Conservation (phyloP, 2,888 invertebrate genomes). For the Syritta pipiens region DNA sequence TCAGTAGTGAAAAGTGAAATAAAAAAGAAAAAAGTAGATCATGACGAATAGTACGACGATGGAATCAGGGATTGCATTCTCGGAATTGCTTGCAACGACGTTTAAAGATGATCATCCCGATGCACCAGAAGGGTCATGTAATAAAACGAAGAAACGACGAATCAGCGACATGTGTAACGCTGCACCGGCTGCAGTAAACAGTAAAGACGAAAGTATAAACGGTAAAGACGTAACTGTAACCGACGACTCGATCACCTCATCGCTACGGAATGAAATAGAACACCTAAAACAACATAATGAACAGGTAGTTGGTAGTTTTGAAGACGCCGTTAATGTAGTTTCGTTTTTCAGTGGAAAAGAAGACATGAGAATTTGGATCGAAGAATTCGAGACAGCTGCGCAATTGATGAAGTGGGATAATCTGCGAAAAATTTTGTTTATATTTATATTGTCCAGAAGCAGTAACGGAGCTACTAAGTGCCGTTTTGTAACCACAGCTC, state of each 20-base stretch:
- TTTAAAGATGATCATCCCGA: background rate
- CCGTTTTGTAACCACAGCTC: too few relatives aligned
- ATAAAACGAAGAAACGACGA: background rate
- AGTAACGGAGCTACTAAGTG: too few relatives aligned
- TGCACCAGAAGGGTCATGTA: background rate
- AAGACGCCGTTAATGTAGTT: conserved; percentile 15
- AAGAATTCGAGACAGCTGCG: conserved; percentile 4
- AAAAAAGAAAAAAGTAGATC: background rate
- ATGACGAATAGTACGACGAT: background rate
- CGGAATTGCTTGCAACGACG: conserved; percentile 6
- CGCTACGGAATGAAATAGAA: background rate
- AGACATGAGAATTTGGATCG: background rate
- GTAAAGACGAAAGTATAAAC: background rate
- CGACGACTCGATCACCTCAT: background rate
- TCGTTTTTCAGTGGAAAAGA: conserved; percentile 1
- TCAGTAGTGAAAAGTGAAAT: background rate
- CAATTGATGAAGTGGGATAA: too few relatives aligned
- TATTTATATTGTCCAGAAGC: too few relatives aligned
- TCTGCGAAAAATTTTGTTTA: too few relatives aligned
- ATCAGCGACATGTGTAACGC: background rate
- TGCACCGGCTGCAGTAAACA: background rate
- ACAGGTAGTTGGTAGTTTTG: background rate
- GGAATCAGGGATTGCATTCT: background rate
- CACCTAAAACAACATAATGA: background rate
- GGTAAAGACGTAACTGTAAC: background rate